Base-by-base conservation (phyloP, 30 jellyfish, hydroid and myxozoan species). In the Pelagia noctiluca region DNA sequence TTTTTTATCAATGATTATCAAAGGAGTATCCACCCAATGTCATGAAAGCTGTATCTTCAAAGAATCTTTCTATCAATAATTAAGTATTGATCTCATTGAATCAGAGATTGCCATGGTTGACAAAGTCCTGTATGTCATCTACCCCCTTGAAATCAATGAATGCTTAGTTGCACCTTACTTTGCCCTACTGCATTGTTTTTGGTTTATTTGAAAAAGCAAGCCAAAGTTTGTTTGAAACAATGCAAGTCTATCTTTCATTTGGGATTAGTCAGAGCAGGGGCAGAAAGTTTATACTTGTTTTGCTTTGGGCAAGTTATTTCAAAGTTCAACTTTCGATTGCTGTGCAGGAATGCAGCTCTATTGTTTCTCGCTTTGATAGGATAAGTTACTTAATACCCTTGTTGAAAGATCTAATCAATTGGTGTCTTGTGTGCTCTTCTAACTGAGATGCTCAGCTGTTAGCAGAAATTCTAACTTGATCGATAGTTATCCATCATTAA, bases 221-320 rank as follows among this genome's bases (percentile, higher is more conserved):
- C 16, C 21, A 19, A 19, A 19, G 26, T 30, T n/a, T n/a, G 26
- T 52, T 52, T 2, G 21, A 52, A 52, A 52, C 16, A 19, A 2
- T 52, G 16, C 4, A 2, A 3, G 26, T 4, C 7, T 4, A 3
- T 19, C 68, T 52, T 25, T 52, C 68, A 52, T 3, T 10, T 10
- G 2, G 68, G 68, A 52, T 52, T 52, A 52, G 8, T 5, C 26
- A 25, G 2, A 52, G 28, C 68, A 10, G 16, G 68, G 57, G 16
- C 8, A 5, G 8, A 16, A 8, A 42, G 16, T 52, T 52, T 19
- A 10, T 30, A 10, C 68, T 52, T 52, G 68, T 52, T 52, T 52
- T 52, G 68, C 68, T 52, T 30, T 4, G 21, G 68, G 68, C 68
- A 52, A 19, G 68, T 4, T 52, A 52, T 52, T 52, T 52, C 16